These are phyloP conservation scores for Drosophila basisetae DNA, from an alignment of 2,888 invertebrate species.

Conservation along the genomic window DNA sequence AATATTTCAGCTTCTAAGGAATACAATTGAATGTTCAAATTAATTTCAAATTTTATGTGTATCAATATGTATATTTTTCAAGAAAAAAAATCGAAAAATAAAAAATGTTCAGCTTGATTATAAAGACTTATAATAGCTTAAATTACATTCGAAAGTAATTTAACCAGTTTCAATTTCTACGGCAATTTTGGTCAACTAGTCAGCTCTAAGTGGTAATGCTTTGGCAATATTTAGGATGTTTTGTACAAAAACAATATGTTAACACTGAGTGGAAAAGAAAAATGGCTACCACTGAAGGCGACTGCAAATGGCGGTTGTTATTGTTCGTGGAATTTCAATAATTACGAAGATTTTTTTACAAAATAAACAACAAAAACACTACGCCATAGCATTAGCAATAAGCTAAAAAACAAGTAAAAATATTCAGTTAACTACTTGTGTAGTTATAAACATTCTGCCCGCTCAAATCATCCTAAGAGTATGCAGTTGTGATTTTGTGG, in stretches of 20 bases:
- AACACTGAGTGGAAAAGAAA: slow-evolving; percentile 79
- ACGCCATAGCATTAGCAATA: slow-evolving; percentile 70
- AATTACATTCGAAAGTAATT: not conserved
- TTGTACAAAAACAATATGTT: slow-evolving; percentile 30
- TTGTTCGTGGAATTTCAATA: slow-evolving; percentile 92
- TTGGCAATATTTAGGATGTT: slow-evolving; percentile 52
- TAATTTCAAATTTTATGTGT: not conserved
- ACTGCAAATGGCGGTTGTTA: slow-evolving; percentile 99
- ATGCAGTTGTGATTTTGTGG: too few relatives aligned
- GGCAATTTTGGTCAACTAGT: not conserved
- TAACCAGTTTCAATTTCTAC: not conserved
- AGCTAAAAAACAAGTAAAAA: slow-evolving; percentile 67
- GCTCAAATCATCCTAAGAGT: not conserved
- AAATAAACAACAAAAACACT: slow-evolving; percentile 79
- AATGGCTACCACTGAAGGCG: slow-evolving; percentile 81
- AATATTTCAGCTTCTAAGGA: not conserved
- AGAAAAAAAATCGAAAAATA: not conserved
- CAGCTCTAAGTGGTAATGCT: slow-evolving; percentile 18
- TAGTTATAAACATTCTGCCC: slow-evolving; percentile 45
- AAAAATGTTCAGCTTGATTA: not conserved
- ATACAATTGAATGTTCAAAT: not conserved
- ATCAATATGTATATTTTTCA: not conserved
- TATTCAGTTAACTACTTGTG: slow-evolving; percentile 52
- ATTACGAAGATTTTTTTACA: slow-evolving; percentile 82
- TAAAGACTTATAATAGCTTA: not conserved